Evolutionary conservation across 2,888 invertebrate genomes (phyloP), one percentile per base, ranked within the genome.

Genomic region (Synergus gifuensis): DNA sequence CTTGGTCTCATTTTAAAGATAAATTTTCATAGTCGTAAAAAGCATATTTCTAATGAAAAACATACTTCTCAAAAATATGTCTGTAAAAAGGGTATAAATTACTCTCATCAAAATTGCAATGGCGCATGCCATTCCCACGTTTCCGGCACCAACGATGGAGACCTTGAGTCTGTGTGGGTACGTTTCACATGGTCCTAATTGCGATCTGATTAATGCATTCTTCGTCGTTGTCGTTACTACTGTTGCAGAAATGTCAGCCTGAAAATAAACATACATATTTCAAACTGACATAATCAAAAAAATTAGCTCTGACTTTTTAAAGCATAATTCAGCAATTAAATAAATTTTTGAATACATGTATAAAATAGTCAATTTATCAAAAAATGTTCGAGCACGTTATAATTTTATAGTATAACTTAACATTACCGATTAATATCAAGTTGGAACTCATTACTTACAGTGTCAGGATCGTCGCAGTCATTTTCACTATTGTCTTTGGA

Each of bases 71-170:
- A 40, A 54, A 42, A 63, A 77, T 36, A 44, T 18, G 63, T 18
- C 7, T 18, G 12, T 54, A 54, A 54, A 42, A 42, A 36, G 18
- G 22, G 11, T 69, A 78, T 63, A 60, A 83, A 87, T 85, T 83
- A 93, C 93, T 91, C 93, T 93, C 86, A 93, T 93, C 77, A 94
- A 90, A 82, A 94, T 93, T 78, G 93, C 92, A 87, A 93, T 93
- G 69, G 94, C 94, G 84, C 93, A 93, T 46, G 94, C 94, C 93
- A 94, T 94, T 81, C 94, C 94, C 76, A 94, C 93, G 83, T 92
- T 92, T 60, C 94, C 94, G 69, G 85, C 82, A 42, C 90, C 90
- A 54, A 90, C 82, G 78, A 91, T 87, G 79, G 89, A 89, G 78
- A 91, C 87, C 83, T 90, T 90, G 62, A 89, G 83, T 63, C 87